Base-by-base conservation (phyloP, 2,797 vertebrate species). In the Salmo trutta region DNA sequence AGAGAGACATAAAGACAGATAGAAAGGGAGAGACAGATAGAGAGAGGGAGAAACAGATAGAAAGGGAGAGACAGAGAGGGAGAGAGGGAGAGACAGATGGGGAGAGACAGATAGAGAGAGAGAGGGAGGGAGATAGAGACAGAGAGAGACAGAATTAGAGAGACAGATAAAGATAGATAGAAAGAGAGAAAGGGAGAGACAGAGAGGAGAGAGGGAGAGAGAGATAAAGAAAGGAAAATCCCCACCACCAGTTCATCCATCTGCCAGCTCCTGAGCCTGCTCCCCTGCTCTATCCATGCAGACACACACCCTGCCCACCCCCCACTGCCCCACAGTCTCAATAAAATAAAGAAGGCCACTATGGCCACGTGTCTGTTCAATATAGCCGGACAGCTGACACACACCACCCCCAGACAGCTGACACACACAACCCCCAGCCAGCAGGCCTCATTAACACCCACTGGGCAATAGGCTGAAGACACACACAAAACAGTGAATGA, bases 341-440 rank as follows among this genome's bases (percentile, higher is more conserved):
- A 80, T 84, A 78, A 87, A 77, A 89, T 89, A 84, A 87, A 89
- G 80, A 74, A 79, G 78, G 74, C 77, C 82, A 81, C 80, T 68
- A 69, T 75, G 81, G 86, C 84, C 84, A 86, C 83, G 85, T 87
- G 88, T 83, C 88, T 73, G 76, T 69, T 78, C 76, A 87, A 82
- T 84, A 82, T 82, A 83, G 72, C 59, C 82, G 80, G 79, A 78
- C 77, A 71, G 67, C 77, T 65, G 77, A 77, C 73, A 77, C 81
- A 81, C 80, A 47, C 41, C 10, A 47, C 77, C 79, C 81, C 84
- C 78, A 83, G 84, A 83, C 88, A 88, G 87, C 86, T 87, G 87
- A 88, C 83, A 87, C 82, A 84, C 77, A 71, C 81, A 24, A 69
- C 68, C 84, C 71, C 79, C 82, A 74, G 74, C 81, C 77, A 82